Evolutionary conservation across 2,888 invertebrate genomes (phyloP), one percentile per base, ranked within the genome.

Genomic region (Amorpha juglandis): DNA sequence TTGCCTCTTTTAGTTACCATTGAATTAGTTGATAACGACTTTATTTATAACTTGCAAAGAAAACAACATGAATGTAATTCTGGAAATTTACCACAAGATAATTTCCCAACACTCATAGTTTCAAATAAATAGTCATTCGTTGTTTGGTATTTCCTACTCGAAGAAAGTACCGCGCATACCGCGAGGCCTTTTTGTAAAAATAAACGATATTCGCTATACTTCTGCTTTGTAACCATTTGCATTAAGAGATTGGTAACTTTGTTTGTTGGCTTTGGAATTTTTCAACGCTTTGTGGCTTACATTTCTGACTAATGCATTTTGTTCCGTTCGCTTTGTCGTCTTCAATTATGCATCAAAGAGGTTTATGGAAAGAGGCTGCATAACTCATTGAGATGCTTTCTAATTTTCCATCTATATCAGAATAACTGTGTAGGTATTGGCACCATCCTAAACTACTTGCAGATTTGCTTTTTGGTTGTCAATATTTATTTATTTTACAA

Each of bases 221-320:
- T 58, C 63, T 52, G 62, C 64, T 55, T 48, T 47, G 63, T 67
- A 47, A 65, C 52, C 62, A 67, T 69, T 62, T 69, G 68, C 69
- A 69, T 71, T 70, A 70, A 63, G 67, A 58, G 63, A 69, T 73
- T 67, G 64, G 65, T 51, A 53, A 50, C 53, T 64, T 19, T 33
- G 50, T 63, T 63, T 52, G 51, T 63, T 67, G 62, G 50, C 27
- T 19, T 50, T 68, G 51, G 19, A 45, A 48, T 48, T 67, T 64
- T 67, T 53, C 52, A 64, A 16, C 52, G 35, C 47, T 67, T 63
- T 65, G 65, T 63, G 51, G 45, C 64, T 58, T 52, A 35, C 62
- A 12, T 42, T 64, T 50, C 4, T 47, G 27, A 16, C 21, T 70
- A 67, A 67, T 66, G 65, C 67, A 68, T 53, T 65, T 68, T 63